Evolutionary conservation across 2,113 vertebrate species (phyloP).

Genomic region (Beaufortia kweichowensis): DNA sequence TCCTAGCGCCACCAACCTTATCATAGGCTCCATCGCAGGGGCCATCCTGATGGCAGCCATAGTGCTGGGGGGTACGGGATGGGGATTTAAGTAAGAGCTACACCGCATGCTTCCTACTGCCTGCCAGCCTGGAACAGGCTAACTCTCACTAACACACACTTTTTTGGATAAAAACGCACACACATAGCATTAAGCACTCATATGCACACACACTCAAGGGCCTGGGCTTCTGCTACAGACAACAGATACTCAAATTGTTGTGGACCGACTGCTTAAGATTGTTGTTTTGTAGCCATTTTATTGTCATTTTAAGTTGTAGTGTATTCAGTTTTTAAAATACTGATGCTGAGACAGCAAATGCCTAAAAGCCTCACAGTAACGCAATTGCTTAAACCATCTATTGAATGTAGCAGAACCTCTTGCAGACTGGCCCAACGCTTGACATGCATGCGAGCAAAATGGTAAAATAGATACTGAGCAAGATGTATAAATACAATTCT

Average conservation of each 20-base stretch:
- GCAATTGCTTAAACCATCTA: conserved; percentile 29
- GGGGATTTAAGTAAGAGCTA: conserved; percentile 99
- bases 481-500: conserved; percentile 43
- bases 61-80: conserved; percentile 99
- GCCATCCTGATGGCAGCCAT: conserved; percentile 99
- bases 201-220: conserved; percentile 72
- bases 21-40: conserved; percentile 99
- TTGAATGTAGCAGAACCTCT: conserved; percentile 95
- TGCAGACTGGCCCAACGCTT: conserved; percentile 90
- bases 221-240: conserved; percentile 98
- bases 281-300: neutral
- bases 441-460: conserved; percentile 87
- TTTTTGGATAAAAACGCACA: conserved; percentile 2
- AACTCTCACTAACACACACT: conserved; percentile 43
- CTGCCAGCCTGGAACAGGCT: conserved; percentile 57
- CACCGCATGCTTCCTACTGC: conserved; percentile 81
- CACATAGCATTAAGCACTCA: conserved; percentile 24
- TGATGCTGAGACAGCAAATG: neutral
- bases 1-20: conserved; percentile 99
- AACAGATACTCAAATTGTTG: conserved; percentile 1
- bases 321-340: too few relatives aligned
- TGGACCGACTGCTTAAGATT: neutral
- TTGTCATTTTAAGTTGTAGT: neutral
- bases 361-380: neutral
- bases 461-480: conserved; percentile 42